Percentiles rank a stretch among this genome's conserved stretches.
Conservation (phyloP, 2,797 vertebrate species). For the Lagorchestes hirsutus region DNA sequence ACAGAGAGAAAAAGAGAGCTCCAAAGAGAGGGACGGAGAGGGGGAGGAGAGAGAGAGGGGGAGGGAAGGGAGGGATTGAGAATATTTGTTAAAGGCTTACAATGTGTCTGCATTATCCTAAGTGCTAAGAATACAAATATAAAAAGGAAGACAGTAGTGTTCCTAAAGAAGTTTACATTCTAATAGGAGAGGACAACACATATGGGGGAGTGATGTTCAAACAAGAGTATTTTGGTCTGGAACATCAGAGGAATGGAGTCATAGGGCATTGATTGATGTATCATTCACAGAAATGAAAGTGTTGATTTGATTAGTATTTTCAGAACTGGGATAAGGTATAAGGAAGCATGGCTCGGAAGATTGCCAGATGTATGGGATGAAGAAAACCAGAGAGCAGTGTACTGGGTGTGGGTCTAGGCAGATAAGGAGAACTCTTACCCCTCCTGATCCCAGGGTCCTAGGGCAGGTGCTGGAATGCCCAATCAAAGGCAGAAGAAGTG, state of each 20-base stretch:
- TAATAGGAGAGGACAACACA: background rate
- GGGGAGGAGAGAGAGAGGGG: no score
- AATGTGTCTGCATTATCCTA: background rate
- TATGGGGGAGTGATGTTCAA: background rate
- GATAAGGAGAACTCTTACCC: background rate
- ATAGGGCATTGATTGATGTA: background rate
- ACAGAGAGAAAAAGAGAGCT: no score
- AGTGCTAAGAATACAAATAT: background rate
- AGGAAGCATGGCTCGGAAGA: background rate
- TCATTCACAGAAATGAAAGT: background rate
- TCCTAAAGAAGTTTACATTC: background rate
- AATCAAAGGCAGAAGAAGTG: background rate
- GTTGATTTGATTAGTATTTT: background rate
- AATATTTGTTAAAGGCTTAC: background rate
- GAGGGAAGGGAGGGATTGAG: no score
- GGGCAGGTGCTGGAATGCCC: background rate
- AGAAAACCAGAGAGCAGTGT: background rate
- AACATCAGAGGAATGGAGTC: background rate
- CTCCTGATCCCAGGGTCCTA: background rate
- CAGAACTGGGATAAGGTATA: background rate
- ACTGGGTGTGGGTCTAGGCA: background rate
- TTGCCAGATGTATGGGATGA: background rate
- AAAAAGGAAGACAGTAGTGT: background rate
- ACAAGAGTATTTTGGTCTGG: background rate
- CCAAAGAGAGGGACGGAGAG: no score